phyloP scores from a whole-genome alignment of 2,797 vertebrate species.

The Alca torda region DNA sequence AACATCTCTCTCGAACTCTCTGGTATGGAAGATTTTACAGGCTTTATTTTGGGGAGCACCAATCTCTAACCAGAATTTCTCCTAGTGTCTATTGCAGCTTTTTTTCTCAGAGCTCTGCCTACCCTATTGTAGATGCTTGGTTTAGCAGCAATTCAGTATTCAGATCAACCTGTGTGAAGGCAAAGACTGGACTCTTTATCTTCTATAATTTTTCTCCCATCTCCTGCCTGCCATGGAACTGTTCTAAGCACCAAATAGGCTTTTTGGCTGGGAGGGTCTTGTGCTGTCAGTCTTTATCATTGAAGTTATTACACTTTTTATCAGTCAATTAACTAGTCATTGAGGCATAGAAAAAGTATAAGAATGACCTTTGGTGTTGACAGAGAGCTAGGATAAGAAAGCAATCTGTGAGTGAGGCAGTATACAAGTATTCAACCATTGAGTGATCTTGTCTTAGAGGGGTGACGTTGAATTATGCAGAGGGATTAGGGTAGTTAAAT shows the following conservation, averaged over 20 bases:
- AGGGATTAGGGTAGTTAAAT: neutral
- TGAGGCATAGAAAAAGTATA: neutral
- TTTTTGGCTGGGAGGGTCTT: neutral
- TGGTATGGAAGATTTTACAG: neutral
- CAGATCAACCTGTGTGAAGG: neutral
- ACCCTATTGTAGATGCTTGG: neutral
- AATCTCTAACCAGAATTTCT: neutral
- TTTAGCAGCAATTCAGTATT: neutral
- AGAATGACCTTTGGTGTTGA: neutral
- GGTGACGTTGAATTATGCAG: neutral
- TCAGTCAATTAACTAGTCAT: neutral
- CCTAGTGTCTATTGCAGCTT: neutral
- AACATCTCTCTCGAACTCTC: fast-evolving
- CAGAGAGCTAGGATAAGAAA: neutral
- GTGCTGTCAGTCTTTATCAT: neutral
- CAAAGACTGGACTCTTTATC: neutral
- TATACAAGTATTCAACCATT: neutral
- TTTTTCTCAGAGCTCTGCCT: neutral
- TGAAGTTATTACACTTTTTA: neutral
- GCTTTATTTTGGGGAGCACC: neutral
- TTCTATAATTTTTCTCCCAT: neutral
- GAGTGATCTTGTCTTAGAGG: neutral
- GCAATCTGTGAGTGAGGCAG: neutral
- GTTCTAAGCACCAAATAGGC: fast-evolving
- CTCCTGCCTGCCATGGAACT: neutral